Percentiles rank a stretch among this genome's conserved stretches.
phyloP scores from a whole-genome alignment of 1,140 invertebrate genomes.

The Apis florea region DNA sequence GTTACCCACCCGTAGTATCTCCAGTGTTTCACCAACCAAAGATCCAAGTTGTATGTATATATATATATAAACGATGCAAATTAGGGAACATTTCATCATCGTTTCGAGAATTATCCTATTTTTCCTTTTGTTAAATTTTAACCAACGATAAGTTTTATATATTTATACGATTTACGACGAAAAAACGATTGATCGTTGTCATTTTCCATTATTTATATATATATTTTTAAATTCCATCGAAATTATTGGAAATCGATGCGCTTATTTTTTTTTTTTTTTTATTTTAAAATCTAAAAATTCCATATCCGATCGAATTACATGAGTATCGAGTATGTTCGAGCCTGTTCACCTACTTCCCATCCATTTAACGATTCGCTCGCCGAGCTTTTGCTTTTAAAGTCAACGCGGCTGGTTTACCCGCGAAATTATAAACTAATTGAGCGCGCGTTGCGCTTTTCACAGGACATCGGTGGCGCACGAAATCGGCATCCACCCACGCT shows the following conservation, averaged over 20 bases:
- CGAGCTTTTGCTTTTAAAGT: not conserved
- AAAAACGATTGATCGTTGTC: too few relatives aligned
- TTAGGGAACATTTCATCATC: too few relatives aligned
- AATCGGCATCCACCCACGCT: not conserved
- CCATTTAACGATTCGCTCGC: constrained; percentile 12
- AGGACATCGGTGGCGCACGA: not conserved
- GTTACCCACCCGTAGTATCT: constrained; percentile 41
- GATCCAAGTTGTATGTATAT: too few relatives aligned
- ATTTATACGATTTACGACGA: too few relatives aligned
- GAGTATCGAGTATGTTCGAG: not conserved
- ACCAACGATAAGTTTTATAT: too few relatives aligned
- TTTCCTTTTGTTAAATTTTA: too few relatives aligned
- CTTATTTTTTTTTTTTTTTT: too few relatives aligned
- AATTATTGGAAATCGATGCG: too few relatives aligned
- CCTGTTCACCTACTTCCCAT: constrained; percentile 3
- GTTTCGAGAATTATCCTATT: too few relatives aligned
- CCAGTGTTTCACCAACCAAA: constrained; percentile 2
- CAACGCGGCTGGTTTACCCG: not conserved
- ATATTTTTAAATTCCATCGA: not conserved
- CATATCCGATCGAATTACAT: not conserved
- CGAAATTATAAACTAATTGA: constrained; percentile 40
- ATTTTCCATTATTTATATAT: too few relatives aligned
- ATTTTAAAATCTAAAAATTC: not conserved
- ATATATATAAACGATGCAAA: not conserved
- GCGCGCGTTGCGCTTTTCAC: constrained; percentile 29